These are phyloP conservation scores for Salvelinus fontinalis DNA, from an alignment of 2,113 vertebrate species.

Conservation along the genomic window DNA sequence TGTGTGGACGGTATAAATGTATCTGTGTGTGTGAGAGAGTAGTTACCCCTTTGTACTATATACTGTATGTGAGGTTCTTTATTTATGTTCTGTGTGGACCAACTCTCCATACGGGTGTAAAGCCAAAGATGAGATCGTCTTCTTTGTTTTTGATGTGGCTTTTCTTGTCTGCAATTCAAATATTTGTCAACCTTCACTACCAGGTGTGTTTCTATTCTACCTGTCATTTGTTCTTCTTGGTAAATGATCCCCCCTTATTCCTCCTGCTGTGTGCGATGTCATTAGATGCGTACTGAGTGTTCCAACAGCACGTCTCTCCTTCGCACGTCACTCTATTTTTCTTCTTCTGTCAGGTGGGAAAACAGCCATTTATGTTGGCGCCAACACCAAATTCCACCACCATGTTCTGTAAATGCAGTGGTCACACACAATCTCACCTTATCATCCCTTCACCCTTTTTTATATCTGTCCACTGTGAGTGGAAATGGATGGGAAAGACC, in stretches of 20 bases:
- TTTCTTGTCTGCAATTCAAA: too few species aligned
- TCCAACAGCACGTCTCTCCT: background rate
- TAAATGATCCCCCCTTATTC: too few species aligned
- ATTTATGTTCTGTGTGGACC: too few species aligned
- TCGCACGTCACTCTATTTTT: background rate
- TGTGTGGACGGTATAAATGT: background rate
- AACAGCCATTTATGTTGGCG: conserved; percentile 69
- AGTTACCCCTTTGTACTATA: background rate
- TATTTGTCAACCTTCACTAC: too few species aligned
- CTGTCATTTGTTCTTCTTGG: too few species aligned
- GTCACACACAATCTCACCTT: conserved; percentile 60
- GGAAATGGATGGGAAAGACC: conserved; percentile 49
- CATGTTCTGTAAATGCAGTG: conserved; percentile 63
- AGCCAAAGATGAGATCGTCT: too few species aligned
- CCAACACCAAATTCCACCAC: conserved; percentile 65
- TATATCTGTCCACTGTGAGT: conserved; percentile 60
- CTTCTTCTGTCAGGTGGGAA: conserved; percentile 62
- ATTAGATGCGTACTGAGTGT: background rate
- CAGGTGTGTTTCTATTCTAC: too few species aligned
- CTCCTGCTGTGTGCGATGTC: background rate
- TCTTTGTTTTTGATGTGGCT: too few species aligned
- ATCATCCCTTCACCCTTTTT: conserved; percentile 38
- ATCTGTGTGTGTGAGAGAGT: background rate
- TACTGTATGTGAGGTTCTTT: background rate
- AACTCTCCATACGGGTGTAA: too few species aligned